A percentile compares a stretch with the other conserved stretches of the same genome.
Conservation (phyloP, 2,888 invertebrate genomes). For the Eupithecia centaureata region DNA sequence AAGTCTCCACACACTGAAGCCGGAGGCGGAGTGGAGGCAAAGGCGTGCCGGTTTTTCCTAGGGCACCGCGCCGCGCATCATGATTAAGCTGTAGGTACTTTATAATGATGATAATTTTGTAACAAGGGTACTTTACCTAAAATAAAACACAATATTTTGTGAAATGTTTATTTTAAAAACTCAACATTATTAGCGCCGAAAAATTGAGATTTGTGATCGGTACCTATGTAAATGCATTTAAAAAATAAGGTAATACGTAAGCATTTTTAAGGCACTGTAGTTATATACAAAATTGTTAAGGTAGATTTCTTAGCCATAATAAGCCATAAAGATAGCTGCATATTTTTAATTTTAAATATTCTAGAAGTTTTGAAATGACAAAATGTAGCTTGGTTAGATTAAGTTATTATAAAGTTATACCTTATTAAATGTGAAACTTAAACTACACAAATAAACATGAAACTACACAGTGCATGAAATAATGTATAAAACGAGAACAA, state of each 20-base stretch:
- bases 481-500: constrained; percentile 5
- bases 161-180: constrained; percentile 42
- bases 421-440: neutral
- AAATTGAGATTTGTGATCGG: constrained; percentile 27
- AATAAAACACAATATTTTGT: constrained; percentile 27
- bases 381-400: too few relatives aligned
- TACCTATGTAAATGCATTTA: constrained; percentile 35
- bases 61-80: too few relatives aligned
- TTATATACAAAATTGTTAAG: constrained; percentile 19
- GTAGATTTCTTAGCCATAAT: neutral
- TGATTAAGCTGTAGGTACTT: too few relatives aligned
- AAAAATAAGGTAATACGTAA: constrained; percentile 20
- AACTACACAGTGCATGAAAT: constrained; percentile 18
- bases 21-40: too few relatives aligned
- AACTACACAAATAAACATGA: too few relatives aligned
- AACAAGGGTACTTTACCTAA: neutral
- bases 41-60: too few relatives aligned
- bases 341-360: neutral
- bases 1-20: too few relatives aligned
- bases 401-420: neutral
- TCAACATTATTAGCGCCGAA: constrained; percentile 40
- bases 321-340: neutral
- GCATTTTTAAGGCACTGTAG: constrained; percentile 24
- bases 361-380: neutral
- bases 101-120: neutral